Base-by-base conservation (phyloP, 1,140 invertebrate genomes). In the Hormaphis cornu region DNA sequence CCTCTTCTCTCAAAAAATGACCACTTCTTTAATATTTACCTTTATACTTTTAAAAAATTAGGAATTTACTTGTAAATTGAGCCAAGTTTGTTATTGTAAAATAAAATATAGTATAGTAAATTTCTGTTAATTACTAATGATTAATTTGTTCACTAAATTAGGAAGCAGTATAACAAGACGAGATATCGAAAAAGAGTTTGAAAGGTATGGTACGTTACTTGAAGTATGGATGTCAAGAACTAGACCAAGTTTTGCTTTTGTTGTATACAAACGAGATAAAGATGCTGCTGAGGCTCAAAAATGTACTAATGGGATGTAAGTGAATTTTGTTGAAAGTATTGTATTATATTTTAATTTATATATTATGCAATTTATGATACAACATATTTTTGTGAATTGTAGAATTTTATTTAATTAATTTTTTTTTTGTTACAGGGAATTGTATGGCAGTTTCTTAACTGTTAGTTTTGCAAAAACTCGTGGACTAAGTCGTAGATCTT, bases 191-290 rank as follows among this genome's bases (percentile, higher is more conserved):
- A 44, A 56, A 46, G 46, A 52, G 3, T 72, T 72, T 59, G 71
- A 72, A 56, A 53, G 70, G 14, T 72, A 70, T 66, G 71, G 71
- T 22, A 58, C 52, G 54, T 37, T 72, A 33, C 48, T 70, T 26
- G 71, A 72, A 63, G 71, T 72, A 40, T 72, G 71, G 71, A 59
- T 70, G 48, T 70, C 71, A 16, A 70, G 56, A 61, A 61, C 71
- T 18, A 58, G 59, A 52, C 71, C 71, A 54, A 56, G 69, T 33
- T 72, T 72, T 48, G 71, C 71, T 26, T 72, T 72, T 56, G 71
- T 72, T 35, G 71, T 72, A 0, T 72, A 59, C 37, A 59, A 70
- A 44, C 70, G 70, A n/a, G 56, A 66, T 48, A 58, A 70, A 54
- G 71, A 72, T 70, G 71, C 71, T 14, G 56, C 63, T 12, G 69